These are phyloP conservation scores for Aegithalos caudatus DNA, from an alignment of 2,113 vertebrate species.

Conservation along the genomic window DNA sequence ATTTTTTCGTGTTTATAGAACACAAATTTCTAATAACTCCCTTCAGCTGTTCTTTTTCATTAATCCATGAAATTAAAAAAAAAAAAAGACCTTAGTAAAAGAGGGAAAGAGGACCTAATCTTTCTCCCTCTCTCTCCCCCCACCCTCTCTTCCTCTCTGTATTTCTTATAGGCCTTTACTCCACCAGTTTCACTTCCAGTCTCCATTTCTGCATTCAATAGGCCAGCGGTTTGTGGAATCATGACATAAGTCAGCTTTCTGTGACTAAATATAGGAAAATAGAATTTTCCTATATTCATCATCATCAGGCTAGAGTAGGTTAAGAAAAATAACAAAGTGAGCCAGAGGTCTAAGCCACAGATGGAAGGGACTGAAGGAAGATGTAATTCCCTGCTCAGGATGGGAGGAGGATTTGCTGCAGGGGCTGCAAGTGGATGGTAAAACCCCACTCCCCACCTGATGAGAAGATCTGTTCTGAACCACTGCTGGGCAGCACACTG, in stretches of 20 bases:
- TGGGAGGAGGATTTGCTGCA: neutral
- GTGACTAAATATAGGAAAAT: too few relatives aligned
- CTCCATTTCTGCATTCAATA: neutral
- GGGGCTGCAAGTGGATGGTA: accelerated
- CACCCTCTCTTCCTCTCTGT: neutral
- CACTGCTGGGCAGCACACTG: neutral
- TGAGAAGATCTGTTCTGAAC: neutral
- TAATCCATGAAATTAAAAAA: neutral
- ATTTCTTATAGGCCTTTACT: neutral
- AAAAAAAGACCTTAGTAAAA: neutral
- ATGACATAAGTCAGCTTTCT: neutral
- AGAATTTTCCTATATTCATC: neutral
- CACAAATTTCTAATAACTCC: neutral
- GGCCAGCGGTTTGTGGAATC: neutral
- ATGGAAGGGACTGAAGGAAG: neutral
- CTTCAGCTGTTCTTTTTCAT: neutral
- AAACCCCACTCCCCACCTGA: accelerated
- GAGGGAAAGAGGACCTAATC: neutral
- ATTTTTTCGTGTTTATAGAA: neutral
- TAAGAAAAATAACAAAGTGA: neutral
- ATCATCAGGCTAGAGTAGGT: neutral
- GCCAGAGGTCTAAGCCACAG: neutral
- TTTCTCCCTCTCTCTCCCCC: neutral
- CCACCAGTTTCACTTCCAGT: neutral
- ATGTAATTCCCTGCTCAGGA: neutral